Conservation (phyloP, 2,888 invertebrate genomes). For the Leptinotarsa juncta region DNA sequence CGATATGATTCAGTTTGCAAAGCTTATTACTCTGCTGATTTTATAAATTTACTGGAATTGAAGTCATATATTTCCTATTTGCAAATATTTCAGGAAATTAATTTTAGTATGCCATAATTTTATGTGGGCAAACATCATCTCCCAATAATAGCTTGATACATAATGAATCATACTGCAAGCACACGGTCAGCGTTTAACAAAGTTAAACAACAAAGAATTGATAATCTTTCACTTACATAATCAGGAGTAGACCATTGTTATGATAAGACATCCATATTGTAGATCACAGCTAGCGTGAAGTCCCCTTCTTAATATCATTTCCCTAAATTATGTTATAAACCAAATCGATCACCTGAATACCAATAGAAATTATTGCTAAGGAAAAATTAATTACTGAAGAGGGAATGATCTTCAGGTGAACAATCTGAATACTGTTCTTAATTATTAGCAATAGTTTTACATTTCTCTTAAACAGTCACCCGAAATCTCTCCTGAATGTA, state of each 20-base stretch:
- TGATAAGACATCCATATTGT: conserved; percentile 59
- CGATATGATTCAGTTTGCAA: neutral
- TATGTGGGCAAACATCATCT: conserved; percentile 3
- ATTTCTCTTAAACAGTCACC: neutral
- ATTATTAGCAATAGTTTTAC: conserved; percentile 12
- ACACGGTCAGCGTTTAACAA: conserved; percentile 43
- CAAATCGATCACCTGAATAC: conserved; percentile 31
- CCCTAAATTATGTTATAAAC: conserved; percentile 34
- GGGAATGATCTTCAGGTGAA: conserved; percentile 12
- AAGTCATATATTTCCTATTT: neutral
- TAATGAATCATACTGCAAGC: conserved; percentile 46
- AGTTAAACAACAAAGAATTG: conserved; percentile 25
- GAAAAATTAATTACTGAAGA: conserved; percentile 17
- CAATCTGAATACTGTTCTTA: conserved; percentile 13
- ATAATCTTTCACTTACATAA: conserved; percentile 31
- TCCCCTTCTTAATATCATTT: conserved; percentile 58
- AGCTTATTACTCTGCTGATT: neutral
- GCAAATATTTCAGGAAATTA: too few relatives aligned
- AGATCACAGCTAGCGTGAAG: conserved; percentile 66
- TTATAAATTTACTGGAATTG: neutral
- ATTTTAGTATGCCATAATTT: conserved; percentile 8
- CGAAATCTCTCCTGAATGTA: conserved; percentile 11
- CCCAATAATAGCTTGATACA: conserved; percentile 10
- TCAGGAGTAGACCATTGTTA: conserved; percentile 50
- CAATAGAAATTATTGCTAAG: conserved; percentile 16